Evolutionary conservation across 2,797 vertebrate species (phyloP).

Genomic region (Megaceryle alcyon): DNA sequence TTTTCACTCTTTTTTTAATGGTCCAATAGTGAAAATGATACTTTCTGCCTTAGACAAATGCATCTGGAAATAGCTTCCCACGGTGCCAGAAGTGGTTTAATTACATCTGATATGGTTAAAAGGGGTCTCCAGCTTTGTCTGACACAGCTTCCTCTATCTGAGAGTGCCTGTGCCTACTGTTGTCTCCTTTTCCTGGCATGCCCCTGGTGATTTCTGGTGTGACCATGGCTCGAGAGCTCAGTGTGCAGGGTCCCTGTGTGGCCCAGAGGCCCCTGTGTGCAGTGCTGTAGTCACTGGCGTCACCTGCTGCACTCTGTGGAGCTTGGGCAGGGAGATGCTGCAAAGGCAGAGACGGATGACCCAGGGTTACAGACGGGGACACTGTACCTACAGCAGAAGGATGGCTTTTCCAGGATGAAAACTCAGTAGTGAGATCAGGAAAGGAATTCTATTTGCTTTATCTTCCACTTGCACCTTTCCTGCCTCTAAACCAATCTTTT

Average conservation of each 20-base stretch:
- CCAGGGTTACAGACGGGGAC: background rate
- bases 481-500: background rate
- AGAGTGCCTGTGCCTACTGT: fast-evolving
- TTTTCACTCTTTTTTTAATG: slow-evolving; percentile 15
- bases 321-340: background rate
- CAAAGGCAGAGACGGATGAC: background rate
- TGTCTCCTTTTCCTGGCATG: background rate
- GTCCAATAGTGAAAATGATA: slow-evolving; percentile 12
- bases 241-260: background rate
- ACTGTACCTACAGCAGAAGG: background rate
- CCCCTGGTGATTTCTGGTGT: background rate
- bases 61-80: slow-evolving; percentile 39
- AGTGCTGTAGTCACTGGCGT: background rate
- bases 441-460: background rate
- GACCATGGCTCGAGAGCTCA: background rate
- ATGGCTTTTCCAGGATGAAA: background rate
- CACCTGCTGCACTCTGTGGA: fast-evolving
- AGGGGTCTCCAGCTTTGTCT: slow-evolving; percentile 2
- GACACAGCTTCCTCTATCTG: background rate
- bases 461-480: background rate
- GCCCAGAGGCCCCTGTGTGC: background rate
- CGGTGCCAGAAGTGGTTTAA: slow-evolving; percentile 48
- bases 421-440: background rate
- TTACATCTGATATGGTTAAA: background rate
- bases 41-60: background rate